Percentiles rank a stretch among this genome's conserved stretches.
Conservation (phyloP, 2,797 vertebrate species). For the Pampus argenteus region DNA sequence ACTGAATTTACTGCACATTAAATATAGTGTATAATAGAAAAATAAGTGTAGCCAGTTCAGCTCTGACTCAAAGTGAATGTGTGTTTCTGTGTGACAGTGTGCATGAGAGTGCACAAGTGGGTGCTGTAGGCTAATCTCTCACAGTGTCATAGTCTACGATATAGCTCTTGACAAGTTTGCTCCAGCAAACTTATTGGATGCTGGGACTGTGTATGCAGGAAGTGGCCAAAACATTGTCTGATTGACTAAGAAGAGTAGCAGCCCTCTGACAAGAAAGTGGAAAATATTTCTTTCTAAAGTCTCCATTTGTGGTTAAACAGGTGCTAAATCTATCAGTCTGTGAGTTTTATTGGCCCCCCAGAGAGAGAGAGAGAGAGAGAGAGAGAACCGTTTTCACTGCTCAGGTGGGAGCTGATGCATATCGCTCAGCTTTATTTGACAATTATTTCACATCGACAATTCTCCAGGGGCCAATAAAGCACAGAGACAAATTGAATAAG, state of each 20-base stretch:
- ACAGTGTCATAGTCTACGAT: slow-evolving; percentile 18
- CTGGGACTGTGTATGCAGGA: slow-evolving; percentile 36
- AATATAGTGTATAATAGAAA: slow-evolving; percentile 18
- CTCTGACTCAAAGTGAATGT: background rate
- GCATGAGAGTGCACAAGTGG: slow-evolving; percentile 12
- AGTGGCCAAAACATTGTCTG: slow-evolving; percentile 43
- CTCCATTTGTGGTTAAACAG: slow-evolving; percentile 25
- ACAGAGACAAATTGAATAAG: slow-evolving; percentile 35
- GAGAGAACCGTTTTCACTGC: slow-evolving; percentile 16
- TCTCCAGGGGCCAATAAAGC: slow-evolving; percentile 25
- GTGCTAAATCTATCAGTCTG: slow-evolving; percentile 36
- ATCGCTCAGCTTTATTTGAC: slow-evolving; percentile 60
- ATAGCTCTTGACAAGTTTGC: slow-evolving; percentile 26
- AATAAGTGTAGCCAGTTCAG: slow-evolving; percentile 27
- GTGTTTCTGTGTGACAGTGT: slow-evolving; percentile 11
- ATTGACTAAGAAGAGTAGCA: slow-evolving; percentile 41
- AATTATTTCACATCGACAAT: slow-evolving; percentile 30
- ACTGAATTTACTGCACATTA: slow-evolving; percentile 50
- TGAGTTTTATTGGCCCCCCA: slow-evolving; percentile 28
- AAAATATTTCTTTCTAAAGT: slow-evolving; percentile 36
- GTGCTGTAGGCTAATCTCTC: slow-evolving; percentile 13
- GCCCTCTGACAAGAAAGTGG: slow-evolving; percentile 25
- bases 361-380: slow-evolving; percentile 15
- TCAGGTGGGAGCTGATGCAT: slow-evolving; percentile 19
- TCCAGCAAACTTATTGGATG: slow-evolving; percentile 27